A percentile compares a stretch with the other conserved stretches of the same genome.
Evolutionary conservation across 1,140 invertebrate species (phyloP).

Genomic region (Drosophila santomea): DNA sequence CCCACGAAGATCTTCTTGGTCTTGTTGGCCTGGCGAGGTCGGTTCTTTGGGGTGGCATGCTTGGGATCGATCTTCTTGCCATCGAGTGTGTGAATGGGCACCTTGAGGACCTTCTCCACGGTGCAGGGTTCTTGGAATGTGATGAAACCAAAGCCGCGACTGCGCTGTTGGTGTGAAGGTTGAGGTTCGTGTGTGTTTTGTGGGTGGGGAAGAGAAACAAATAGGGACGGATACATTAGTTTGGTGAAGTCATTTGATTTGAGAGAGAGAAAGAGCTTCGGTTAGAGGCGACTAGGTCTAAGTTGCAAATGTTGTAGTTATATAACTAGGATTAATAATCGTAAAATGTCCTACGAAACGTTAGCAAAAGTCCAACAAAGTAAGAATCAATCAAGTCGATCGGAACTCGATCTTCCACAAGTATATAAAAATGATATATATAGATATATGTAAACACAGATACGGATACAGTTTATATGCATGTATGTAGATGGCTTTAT

Average conservation of each 20-base stretch:
- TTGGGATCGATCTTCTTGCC: slow-evolving; percentile 98
- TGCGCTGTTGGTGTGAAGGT: slow-evolving; percentile 89
- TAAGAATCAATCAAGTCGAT: slow-evolving; percentile 65
- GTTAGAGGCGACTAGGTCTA: slow-evolving; percentile 69
- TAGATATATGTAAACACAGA: slow-evolving; percentile 56
- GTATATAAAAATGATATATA: slow-evolving; percentile 50
- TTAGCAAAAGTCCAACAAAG: slow-evolving; percentile 82
- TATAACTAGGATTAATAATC: slow-evolving; percentile 70
- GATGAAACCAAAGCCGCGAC: slow-evolving; percentile 96
- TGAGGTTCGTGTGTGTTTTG: slow-evolving; percentile 2
- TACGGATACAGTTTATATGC: slow-evolving; percentile 55
- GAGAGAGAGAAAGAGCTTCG: slow-evolving; percentile 17
- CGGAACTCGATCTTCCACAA: slow-evolving; percentile 57
- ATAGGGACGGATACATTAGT: slow-evolving; percentile 20
- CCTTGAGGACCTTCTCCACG: slow-evolving; percentile 95
- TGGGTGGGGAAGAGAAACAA: slow-evolving; percentile 26
- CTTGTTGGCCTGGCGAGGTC: slow-evolving; percentile 93
- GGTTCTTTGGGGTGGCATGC: slow-evolving; percentile 95
- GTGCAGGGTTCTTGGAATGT: slow-evolving; percentile 95
- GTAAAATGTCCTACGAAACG: slow-evolving; percentile 76
- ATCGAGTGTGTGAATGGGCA: slow-evolving; percentile 95
- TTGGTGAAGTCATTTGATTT: background rate
- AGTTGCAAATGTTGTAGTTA: slow-evolving; percentile 65
- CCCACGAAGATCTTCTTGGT: slow-evolving; percentile 97
- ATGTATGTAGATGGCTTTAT: slow-evolving; percentile 47